Base-by-base conservation (phyloP, 2,113 vertebrate species). In the Trichomycterus rosablanca region DNA sequence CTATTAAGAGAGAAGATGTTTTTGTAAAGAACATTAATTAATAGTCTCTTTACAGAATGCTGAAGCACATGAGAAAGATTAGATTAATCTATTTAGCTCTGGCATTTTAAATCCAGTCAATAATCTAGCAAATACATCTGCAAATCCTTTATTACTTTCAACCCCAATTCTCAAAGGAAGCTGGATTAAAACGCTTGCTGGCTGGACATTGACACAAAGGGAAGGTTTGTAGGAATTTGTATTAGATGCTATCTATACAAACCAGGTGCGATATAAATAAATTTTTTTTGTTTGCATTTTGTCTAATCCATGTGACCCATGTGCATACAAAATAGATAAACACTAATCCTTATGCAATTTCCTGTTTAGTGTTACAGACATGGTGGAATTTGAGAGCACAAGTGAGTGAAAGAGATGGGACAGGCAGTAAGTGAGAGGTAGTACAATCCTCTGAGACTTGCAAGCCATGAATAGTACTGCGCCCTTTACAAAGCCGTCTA, bases 51-150 rank as follows among this genome's bases (percentile, higher is more conserved):
- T 44, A 66, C 11, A 15, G 49, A 69, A 45, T 24, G 43, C 6
- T 18, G 37, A 37, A 46, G 18, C 18, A 1, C 57, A 32, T 12
- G 34, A 51, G 57, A 19, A 22, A 60, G 55, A 69, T 16, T 35
- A 53, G 48, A 68, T 72, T 59, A 68, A 63, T 72, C 59, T 44
- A 46, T 72, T 72, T 63, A 68, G 59, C 39, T 58, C 54, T 42
- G 65, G 63, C 59, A 28, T 57, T 63, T 48, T 65, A 63, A 56
- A 67, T 59, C 59, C 48, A 63, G 39, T 39, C 48, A 39, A 46
- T 34, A 48, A 54, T 68, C 65, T 54, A 22, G 34, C 48, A 57
- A 30, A 30, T 20, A 59, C 15, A 59, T 72, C 59, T 59, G 15
- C 59, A 67, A 48, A 63, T 67, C 70, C 53, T 59, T 46, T 12